These are phyloP conservation scores for Hedya salicella DNA, from an alignment of 2,888 invertebrate genomes.

Conservation along the genomic window DNA sequence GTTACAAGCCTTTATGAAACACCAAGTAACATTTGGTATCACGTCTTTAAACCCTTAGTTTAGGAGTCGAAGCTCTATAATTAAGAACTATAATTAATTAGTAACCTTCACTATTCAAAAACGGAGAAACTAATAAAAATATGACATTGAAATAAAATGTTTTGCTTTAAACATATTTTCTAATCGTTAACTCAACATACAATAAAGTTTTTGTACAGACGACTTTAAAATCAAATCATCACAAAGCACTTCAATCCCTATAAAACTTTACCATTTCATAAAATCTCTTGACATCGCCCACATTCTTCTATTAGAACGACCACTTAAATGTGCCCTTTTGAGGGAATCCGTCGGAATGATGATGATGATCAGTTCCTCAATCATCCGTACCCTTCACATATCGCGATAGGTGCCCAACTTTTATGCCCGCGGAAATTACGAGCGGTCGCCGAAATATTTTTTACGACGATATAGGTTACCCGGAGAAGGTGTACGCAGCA, in stretches of 20 bases:
- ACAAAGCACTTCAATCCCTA: neutral
- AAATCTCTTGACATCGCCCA: conserved; percentile 10
- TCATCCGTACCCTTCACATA: conserved; percentile 36
- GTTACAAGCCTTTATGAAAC: too few relatives aligned
- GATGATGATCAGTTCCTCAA: conserved; percentile 31
- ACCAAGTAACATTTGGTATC: too few relatives aligned
- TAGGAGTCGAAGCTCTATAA: too few relatives aligned
- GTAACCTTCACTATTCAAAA: too few relatives aligned
- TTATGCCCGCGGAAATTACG: conserved; percentile 35
- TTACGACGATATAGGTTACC: conserved; percentile 38
- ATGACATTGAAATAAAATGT: too few relatives aligned
- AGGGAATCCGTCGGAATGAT: conserved; percentile 11
- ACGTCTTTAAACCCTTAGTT: too few relatives aligned
- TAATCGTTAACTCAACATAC: neutral
- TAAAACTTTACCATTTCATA: conserved; percentile 17
- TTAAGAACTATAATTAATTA: too few relatives aligned
- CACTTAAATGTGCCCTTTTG: conserved; percentile 14
- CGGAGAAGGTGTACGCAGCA: conserved; percentile 2
- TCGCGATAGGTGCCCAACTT: conserved; percentile 34
- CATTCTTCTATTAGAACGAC: conserved; percentile 15
- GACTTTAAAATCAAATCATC: too few relatives aligned
- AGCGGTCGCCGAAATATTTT: conserved; percentile 38
- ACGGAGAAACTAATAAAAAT: too few relatives aligned
- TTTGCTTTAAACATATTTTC: too few relatives aligned
- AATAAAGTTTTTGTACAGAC: too few relatives aligned